Evolutionary conservation across 2,113 vertebrate genomes (phyloP).

Genomic region (Podocnemis expansa): DNA sequence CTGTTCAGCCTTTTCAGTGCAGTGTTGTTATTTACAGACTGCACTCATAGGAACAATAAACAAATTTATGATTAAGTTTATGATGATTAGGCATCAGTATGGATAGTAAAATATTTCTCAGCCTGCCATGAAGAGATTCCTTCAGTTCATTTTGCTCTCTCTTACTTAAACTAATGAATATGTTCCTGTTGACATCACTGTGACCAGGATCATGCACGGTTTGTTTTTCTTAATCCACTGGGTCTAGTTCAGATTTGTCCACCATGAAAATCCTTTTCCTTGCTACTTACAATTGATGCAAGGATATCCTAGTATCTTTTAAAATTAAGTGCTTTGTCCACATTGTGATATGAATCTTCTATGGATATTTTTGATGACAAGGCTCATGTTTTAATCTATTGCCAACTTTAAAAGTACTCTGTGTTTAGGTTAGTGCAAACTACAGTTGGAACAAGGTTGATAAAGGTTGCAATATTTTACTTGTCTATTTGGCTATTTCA

Average conservation of each 20-base stretch:
- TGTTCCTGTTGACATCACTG: background rate
- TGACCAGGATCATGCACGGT: background rate
- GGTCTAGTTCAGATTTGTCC: background rate
- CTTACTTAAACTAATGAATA: background rate
- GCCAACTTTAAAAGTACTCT: background rate
- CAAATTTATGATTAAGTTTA: background rate
- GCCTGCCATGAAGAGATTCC: background rate
- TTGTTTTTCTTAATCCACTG: background rate
- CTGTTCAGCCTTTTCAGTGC: fast-evolving
- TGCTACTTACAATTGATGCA: background rate
- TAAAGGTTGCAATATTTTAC: background rate
- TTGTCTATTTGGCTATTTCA: background rate
- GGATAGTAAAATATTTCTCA: background rate
- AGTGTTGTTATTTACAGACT: background rate
- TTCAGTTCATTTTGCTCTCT: background rate
- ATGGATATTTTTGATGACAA: background rate
- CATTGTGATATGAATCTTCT: background rate
- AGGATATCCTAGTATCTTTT: background rate
- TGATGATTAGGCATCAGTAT: background rate
- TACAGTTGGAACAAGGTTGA: background rate
- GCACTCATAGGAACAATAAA: too few species aligned
- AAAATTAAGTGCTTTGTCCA: background rate
- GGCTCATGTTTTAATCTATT: background rate
- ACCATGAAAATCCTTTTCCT: background rate
- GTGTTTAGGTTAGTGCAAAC: background rate